Evolutionary conservation across 2,888 invertebrate species (phyloP).

Genomic region (Siphlonurus alternatus): DNA sequence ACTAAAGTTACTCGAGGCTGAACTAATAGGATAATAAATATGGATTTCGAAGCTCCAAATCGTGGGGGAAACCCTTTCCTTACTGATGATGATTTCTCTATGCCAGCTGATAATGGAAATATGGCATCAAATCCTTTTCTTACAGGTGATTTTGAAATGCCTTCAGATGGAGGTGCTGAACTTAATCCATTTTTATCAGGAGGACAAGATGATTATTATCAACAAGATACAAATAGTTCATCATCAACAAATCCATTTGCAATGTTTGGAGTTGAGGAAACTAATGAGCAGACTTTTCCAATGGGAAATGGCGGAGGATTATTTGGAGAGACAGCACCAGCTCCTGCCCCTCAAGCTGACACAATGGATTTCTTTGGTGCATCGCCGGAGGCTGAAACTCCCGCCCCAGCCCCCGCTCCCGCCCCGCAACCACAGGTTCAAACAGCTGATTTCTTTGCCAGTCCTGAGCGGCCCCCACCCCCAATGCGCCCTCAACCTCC

Average conservation of each 20-base stretch:
- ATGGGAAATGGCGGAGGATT: background rate
- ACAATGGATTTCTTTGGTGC: background rate
- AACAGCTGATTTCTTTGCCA: slow-evolving; percentile 49
- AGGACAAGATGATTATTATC: background rate
- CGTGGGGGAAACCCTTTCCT: slow-evolving; percentile 61
- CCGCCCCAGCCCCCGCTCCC: no score
- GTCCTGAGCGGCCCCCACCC: slow-evolving; percentile 20
- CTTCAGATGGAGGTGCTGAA: background rate
- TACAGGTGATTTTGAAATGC: background rate
- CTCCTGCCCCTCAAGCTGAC: background rate
- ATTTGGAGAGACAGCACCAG: background rate
- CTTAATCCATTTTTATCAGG: background rate
- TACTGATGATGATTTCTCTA: slow-evolving; percentile 39
- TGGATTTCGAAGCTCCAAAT: slow-evolving; percentile 27
- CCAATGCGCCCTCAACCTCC: background rate
- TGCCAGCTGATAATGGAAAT: slow-evolving; percentile 23
- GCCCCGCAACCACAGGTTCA: slow-evolving; percentile 20
- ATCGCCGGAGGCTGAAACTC: background rate
- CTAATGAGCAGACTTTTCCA: background rate
- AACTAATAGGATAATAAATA: slow-evolving; percentile 36
- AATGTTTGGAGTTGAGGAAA: background rate
- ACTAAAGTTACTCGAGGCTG: slow-evolving; percentile 58
- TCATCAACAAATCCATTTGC: background rate
- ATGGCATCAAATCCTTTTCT: slow-evolving; percentile 49
- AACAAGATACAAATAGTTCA: background rate